These are phyloP conservation scores for Rhyzopertha dominica DNA, from an alignment of 1,140 invertebrate species.

Conservation along the genomic window DNA sequence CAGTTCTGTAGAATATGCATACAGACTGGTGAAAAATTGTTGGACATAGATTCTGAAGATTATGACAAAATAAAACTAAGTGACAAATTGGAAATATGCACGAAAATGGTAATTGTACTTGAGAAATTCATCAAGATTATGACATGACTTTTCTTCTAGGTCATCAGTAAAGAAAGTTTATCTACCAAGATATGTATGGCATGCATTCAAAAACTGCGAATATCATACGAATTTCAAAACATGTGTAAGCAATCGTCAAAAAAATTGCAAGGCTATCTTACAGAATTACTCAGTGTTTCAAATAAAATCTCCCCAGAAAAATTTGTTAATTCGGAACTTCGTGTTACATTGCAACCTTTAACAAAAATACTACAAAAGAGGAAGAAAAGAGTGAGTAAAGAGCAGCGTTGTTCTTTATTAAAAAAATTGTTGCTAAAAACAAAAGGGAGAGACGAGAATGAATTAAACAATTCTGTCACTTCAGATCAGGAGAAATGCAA, in stretches of 20 bases:
- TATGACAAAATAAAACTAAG: slow-evolving; percentile 37
- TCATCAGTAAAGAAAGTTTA: slow-evolving; percentile 31
- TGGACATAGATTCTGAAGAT: slow-evolving; percentile 36
- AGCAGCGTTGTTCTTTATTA: slow-evolving; percentile 36
- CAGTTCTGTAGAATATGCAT: slow-evolving; percentile 42
- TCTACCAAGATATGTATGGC: slow-evolving; percentile 37
- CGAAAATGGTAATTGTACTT: slow-evolving; percentile 40
- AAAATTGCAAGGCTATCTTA: slow-evolving; percentile 36
- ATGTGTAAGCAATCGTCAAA: slow-evolving; percentile 41
- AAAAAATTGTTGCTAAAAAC: slow-evolving; percentile 32
- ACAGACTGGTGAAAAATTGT: slow-evolving; percentile 30
- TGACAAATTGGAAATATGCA: slow-evolving; percentile 38
- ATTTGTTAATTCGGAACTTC: slow-evolving; percentile 35
- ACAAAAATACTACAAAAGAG: slow-evolving; percentile 11
- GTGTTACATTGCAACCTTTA: slow-evolving; percentile 25
- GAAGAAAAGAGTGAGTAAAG: slow-evolving; percentile 36
- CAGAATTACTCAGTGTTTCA: slow-evolving; percentile 28
- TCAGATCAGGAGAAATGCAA: slow-evolving; percentile 8
- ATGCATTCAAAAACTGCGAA: slow-evolving; percentile 37
- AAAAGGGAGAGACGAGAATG: slow-evolving; percentile 24
- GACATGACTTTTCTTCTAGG: slow-evolving; percentile 32
- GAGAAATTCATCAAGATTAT: slow-evolving; percentile 21
- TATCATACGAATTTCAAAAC: slow-evolving; percentile 39
- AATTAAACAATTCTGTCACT: slow-evolving; percentile 17
- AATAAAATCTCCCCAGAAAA: slow-evolving; percentile 21